Base-by-base conservation (phyloP, 1,140 invertebrate genomes). In the Trichoplusia ni region DNA sequence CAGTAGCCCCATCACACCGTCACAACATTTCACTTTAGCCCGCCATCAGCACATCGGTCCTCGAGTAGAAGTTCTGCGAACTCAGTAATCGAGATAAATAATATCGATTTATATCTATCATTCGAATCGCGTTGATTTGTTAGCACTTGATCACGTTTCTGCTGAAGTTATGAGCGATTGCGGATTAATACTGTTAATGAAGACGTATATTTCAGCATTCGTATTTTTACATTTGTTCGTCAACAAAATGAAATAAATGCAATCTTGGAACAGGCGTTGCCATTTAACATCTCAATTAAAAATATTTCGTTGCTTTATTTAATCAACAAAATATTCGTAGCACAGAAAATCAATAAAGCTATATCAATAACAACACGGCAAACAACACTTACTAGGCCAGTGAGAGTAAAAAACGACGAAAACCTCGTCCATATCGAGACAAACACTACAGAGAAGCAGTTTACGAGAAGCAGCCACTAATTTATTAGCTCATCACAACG, bases 71-170 rank as follows among this genome's bases (percentile, higher is more conserved):
- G 29, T 60, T 47, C 29, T 18, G 11, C 27, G 59, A 63, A 70
- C 14, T 29, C 25, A 37, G 18, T 66, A 73, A 75, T 71, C 72
- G 60, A 69, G 47, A 75, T 69, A 61, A 75, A 75, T 75, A 38
- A 42, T 37, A 47, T 66, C 72, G 61, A 71, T 75, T 74, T 68
- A 71, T 74, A 74, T 64, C 61, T 53, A 53, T 69, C 68, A 69
- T 33, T 61, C 35, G 63, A 56, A 21, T 61, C 54, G 21, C 35
- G 42, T 46, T 37, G 59, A 69, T 64, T 64, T 54, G 33, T 64
- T 54, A 19, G 19, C 33, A 19, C 47, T 65, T 37, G 56, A 13
- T 47, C 56, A 35, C 35, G 47, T 46, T 60, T 47, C 40, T 42
- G 31, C 25, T 60, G 42, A 60, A 60, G 21, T 11, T 16, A 46